Conservation (phyloP, 2,888 invertebrate species). For the Podotricha telesiphe region DNA sequence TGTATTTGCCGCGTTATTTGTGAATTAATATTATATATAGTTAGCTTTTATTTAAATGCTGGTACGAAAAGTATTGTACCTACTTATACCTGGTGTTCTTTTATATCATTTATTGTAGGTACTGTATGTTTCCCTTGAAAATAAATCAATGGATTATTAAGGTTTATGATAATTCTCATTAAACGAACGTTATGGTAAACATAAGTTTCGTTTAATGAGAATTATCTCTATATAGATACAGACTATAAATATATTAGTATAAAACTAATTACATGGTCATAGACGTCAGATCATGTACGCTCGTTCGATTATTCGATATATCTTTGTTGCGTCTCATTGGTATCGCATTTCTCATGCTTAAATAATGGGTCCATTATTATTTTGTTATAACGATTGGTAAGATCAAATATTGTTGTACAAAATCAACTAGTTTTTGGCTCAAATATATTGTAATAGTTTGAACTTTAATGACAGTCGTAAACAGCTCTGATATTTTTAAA, state of each 20-base stretch:
- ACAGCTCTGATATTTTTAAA: conserved; percentile 10
- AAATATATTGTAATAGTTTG: conserved; percentile 1
- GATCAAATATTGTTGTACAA: neutral
- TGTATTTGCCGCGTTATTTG: too few species aligned
- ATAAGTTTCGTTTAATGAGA: too few species aligned
- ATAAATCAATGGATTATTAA: too few species aligned
- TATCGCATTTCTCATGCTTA: neutral
- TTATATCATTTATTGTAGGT: too few species aligned
- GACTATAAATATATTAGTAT: too few species aligned
- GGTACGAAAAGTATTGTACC: neutral
- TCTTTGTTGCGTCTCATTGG: neutral
- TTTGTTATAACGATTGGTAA: neutral
- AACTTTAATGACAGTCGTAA: conserved; percentile 5
- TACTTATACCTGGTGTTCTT: neutral
- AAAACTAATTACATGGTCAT: too few species aligned
- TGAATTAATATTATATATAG: too few species aligned
- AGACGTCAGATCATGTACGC: neutral
- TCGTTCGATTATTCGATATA: neutral
- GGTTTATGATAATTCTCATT: too few species aligned
- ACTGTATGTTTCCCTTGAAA: too few species aligned
- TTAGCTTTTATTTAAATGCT: neutral
- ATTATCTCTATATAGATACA: too few species aligned
- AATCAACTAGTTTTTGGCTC: conserved; percentile 2
- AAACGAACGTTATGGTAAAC: too few species aligned
- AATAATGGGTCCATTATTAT: too few species aligned